Evolutionary conservation across 2,113 vertebrate genomes (phyloP).

Genomic region (Noctilio leporinus): DNA sequence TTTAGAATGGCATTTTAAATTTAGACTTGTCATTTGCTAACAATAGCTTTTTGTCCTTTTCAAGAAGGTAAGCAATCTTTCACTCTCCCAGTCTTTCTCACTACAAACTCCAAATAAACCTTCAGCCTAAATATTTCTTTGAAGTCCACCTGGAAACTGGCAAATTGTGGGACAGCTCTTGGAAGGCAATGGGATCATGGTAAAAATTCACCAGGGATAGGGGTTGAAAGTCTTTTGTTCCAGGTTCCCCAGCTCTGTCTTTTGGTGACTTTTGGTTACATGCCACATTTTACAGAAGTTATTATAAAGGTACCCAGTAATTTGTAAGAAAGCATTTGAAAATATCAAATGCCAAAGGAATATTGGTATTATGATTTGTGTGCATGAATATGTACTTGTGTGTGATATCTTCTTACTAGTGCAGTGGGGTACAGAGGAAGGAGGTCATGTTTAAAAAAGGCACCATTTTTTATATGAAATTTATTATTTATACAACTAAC

Average conservation of each 20-base stretch:
- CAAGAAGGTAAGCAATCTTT: slow-evolving; percentile 24
- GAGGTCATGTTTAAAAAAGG: background rate
- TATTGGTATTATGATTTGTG: background rate
- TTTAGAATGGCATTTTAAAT: background rate
- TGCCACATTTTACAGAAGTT: background rate
- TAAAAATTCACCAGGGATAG: background rate
- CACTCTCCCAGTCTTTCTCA: slow-evolving; percentile 5
- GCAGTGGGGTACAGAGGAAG: background rate
- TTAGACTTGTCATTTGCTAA: background rate
- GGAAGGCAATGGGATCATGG: background rate
- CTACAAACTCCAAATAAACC: background rate
- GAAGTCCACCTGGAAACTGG: background rate
- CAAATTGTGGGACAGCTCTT: background rate
- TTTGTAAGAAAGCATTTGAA: background rate
- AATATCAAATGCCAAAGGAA: background rate
- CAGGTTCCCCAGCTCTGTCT: background rate
- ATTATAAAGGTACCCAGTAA: background rate
- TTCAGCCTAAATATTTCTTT: slow-evolving; percentile 3
- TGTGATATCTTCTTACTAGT: background rate
- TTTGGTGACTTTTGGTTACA: background rate
- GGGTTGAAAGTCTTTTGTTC: background rate
- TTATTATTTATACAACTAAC: background rate
- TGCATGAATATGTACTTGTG: background rate
- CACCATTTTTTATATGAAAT: background rate
- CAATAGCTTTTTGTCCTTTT: slow-evolving; percentile 31